A percentile compares a stretch with the other conserved stretches of the same genome.
These are phyloP conservation scores for Hypocryptadius cinnamomeus DNA, from an alignment of 2,113 vertebrate genomes.

Conservation along the genomic window DNA sequence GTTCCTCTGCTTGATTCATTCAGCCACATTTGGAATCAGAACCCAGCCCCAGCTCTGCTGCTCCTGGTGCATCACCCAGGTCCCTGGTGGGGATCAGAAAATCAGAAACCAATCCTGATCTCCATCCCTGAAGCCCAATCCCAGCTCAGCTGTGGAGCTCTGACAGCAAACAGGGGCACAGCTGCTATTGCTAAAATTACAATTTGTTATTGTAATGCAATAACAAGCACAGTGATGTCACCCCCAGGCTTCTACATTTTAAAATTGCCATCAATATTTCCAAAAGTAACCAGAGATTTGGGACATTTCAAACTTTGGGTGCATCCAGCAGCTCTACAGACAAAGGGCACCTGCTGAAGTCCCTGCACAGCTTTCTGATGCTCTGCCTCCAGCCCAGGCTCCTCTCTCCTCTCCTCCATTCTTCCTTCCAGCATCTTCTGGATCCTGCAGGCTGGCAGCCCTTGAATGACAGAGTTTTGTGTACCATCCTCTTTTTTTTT, in stretches of 20 bases:
- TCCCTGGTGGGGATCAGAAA: background rate
- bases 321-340: background rate
- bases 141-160: background rate
- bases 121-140: background rate
- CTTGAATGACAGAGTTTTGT: conserved; percentile 58
- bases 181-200: background rate
- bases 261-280: background rate
- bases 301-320: background rate
- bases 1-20: background rate
- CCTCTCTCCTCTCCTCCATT: background rate
- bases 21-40: background rate
- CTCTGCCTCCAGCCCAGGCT: background rate
- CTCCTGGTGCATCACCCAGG: background rate
- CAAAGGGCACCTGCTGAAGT: conserved; percentile 14
- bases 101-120: background rate
- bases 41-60: background rate
- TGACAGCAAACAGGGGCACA: background rate
- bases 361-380: background rate
- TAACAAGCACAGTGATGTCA: background rate
- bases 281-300: background rate
- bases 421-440: conserved; percentile 40
- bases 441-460: conserved; percentile 21
- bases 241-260: background rate
- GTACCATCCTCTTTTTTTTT: background rate
- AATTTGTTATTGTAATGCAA: background rate